Evolutionary conservation across 2,113 vertebrate species (phyloP), one percentile per base, ranked within the genome.

Genomic region (Cygnus atratus): DNA sequence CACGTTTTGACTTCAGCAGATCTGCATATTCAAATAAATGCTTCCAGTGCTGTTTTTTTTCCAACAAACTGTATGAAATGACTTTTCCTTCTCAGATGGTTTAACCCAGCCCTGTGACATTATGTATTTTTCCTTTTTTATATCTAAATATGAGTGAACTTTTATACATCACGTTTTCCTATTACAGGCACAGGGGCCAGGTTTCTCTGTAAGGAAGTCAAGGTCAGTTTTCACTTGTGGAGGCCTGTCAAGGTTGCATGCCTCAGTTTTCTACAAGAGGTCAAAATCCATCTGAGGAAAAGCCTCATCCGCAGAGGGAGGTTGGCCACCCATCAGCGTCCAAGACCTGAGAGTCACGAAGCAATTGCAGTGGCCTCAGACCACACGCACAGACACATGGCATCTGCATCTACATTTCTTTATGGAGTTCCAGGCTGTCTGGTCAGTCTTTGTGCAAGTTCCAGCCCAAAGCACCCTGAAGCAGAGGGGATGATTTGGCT

Each of bases 401-500:
- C 76, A 50, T 87, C 63, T 83, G 75, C 3, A 3, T 84, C 71
- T 94, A 39, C 37, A 1, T 83, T 88, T 63, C 68, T n/a, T 74
- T 31, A 11, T 26, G 66, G 66, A 73, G 33, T 70, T 91, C 66
- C 35, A 71, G 39, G 70, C 61, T 20, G 16, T 75, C 52, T 93
- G 72, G 57, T 94, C 13, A 13, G 61, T 25, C 33, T 62, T 48
- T 16, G 24, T 78, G 66, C 5, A 2, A 80, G 78, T 95, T 88
- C 73, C 41, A 70, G 28, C 58, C 70, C 44, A 81, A 90, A 61
- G 57, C 84, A 94, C 76, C 73, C 70, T 43, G 76, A 72, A 96
- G 82, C 83, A 66, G 79, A 74, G 50, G 43, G 22, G 65, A n/a
- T 76, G 58, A 62, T 72, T 82, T 93, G 90, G 88, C 95, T 84